Percentiles rank a stretch among this genome's conserved stretches.
These are phyloP conservation scores for Agrilus planipennis DNA, from an alignment of 1,140 invertebrate species.

Conservation along the genomic window DNA sequence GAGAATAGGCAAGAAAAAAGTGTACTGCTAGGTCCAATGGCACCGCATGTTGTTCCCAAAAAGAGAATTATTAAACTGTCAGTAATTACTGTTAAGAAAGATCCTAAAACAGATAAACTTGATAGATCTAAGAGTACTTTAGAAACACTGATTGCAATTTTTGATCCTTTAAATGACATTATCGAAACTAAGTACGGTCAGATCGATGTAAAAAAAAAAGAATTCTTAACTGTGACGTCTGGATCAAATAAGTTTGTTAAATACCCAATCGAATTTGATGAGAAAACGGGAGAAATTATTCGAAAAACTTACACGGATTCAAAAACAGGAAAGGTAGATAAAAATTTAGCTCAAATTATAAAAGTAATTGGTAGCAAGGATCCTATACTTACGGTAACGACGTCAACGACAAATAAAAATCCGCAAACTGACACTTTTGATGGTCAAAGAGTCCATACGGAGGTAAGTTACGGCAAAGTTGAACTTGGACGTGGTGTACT, in stretches of 20 bases:
- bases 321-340: slow-evolving; percentile 47
- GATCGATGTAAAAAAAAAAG: slow-evolving; percentile 42
- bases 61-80: slow-evolving; percentile 35
- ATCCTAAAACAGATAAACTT: slow-evolving; percentile 41
- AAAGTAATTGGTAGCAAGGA: slow-evolving; percentile 54
- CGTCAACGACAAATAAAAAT: slow-evolving; percentile 48
- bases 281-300: slow-evolving; percentile 51
- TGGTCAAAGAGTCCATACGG: slow-evolving; percentile 41
- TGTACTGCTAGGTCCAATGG: slow-evolving; percentile 35
- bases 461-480: slow-evolving; percentile 50
- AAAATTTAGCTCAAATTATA: slow-evolving; percentile 46
- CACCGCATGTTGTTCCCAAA: slow-evolving; percentile 20
- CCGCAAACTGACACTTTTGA: slow-evolving; percentile 46
- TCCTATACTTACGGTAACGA: slow-evolving; percentile 52
- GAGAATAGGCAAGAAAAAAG: slow-evolving; percentile 44
- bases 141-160: slow-evolving; percentile 41
- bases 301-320: slow-evolving; percentile 44
- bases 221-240: slow-evolving; percentile 40
- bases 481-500: slow-evolving; percentile 50
- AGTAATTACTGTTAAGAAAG: slow-evolving; percentile 44
- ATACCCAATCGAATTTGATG: slow-evolving; percentile 43
- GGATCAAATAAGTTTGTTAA: slow-evolving; percentile 43
- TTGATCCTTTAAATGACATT: slow-evolving; percentile 42
- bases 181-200: slow-evolving; percentile 46
- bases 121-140: slow-evolving; percentile 42